Evolutionary conservation across 2,888 invertebrate genomes (phyloP).

Genomic region (Serripes groenlandicus): DNA sequence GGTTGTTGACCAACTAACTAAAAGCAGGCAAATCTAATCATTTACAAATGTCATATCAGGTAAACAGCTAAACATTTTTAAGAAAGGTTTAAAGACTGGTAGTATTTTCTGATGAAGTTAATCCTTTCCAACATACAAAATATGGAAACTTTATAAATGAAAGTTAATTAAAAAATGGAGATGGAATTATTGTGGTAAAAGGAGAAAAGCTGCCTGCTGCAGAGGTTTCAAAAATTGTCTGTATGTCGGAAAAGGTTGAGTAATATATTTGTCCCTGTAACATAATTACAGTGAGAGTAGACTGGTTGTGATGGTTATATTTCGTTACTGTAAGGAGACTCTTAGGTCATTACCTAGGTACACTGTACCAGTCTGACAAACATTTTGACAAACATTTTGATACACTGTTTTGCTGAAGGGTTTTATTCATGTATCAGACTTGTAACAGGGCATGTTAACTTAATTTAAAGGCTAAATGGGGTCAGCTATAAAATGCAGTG

Average conservation of each 20-base stretch:
- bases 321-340: slow-evolving; percentile 13
- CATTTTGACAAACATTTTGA: slow-evolving; percentile 14
- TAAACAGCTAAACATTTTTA: too few relatives aligned
- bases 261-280: not conserved
- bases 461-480: slow-evolving; percentile 2
- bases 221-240: not conserved
- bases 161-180: too few relatives aligned
- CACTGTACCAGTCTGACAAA: not conserved
- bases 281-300: not conserved
- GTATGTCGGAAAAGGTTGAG: not conserved
- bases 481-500: slow-evolving; percentile 9
- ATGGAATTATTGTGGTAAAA: not conserved
- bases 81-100: too few relatives aligned
- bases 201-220: not conserved
- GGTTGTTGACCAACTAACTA: too few relatives aligned
- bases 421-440: slow-evolving; percentile 12
- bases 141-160: too few relatives aligned
- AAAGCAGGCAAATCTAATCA: too few relatives aligned
- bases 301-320: slow-evolving; percentile 12
- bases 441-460: not conserved
- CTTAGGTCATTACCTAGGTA: slow-evolving; percentile 18
- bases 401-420: not conserved
- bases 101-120: too few relatives aligned
- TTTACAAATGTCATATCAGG: too few relatives aligned
- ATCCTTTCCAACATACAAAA: too few relatives aligned